Percentiles rank a stretch among this genome's conserved stretches.
Evolutionary conservation across 2,888 invertebrate species (phyloP).

Genomic region (Abscondita cerata): DNA sequence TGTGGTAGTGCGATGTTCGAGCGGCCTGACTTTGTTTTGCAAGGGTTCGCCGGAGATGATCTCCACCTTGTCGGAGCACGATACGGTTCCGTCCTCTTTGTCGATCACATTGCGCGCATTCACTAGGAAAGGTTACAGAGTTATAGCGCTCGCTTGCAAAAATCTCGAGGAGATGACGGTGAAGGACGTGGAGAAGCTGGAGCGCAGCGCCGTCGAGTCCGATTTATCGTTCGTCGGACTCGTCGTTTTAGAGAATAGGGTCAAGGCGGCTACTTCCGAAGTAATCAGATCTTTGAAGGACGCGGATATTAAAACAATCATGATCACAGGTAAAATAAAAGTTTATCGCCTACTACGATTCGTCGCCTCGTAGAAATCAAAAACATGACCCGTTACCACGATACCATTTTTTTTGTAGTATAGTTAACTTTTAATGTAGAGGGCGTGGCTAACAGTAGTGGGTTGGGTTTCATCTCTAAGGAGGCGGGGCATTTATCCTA

Average conservation of each 20-base stretch:
- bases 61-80: constrained; percentile 72
- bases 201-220: constrained; percentile 80
- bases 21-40: constrained; percentile 80
- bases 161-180: constrained; percentile 68
- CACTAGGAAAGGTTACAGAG: constrained; percentile 90
- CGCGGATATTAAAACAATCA: constrained; percentile 88
- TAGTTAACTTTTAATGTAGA: too few species aligned
- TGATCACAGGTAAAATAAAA: constrained; percentile 90
- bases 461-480: too few species aligned
- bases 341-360: too few species aligned
- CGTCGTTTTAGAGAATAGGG: constrained; percentile 91
- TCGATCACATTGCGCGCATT: constrained; percentile 76
- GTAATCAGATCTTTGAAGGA: constrained; percentile 79
- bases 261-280: constrained; percentile 85
- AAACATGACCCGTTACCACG: too few species aligned
- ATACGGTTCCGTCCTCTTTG: constrained; percentile 80
- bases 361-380: too few species aligned
- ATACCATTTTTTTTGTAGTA: too few species aligned
- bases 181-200: constrained; percentile 72
- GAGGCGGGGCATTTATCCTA: too few species aligned
- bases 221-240: constrained; percentile 85
- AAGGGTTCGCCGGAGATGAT: constrained; percentile 96
- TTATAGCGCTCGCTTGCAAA: constrained; percentile 84
- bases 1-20: constrained; percentile 76
- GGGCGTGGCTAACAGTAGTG: too few species aligned